These are phyloP conservation scores for Argyra leucocephala DNA, from an alignment of 2,888 invertebrate genomes.

Conservation along the genomic window DNA sequence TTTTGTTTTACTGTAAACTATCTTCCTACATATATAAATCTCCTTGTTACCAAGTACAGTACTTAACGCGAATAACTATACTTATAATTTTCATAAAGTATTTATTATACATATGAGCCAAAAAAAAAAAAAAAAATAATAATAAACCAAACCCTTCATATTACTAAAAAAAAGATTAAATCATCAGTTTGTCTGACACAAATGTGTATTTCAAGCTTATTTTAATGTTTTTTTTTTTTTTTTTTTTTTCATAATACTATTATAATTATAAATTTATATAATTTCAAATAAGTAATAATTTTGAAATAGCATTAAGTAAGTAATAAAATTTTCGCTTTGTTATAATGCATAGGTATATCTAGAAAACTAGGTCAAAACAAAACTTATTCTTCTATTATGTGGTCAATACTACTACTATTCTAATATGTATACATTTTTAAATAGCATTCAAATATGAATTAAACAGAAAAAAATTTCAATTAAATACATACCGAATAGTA, in stretches of 20 bases:
- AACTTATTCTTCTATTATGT: not conserved
- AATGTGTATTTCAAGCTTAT: not conserved
- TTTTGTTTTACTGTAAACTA: not conserved
- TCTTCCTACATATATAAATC: not conserved
- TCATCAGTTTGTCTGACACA: not conserved
- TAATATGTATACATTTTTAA: too few species aligned
- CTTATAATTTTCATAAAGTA: not conserved
- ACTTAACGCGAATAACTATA: not conserved
- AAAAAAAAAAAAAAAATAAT: not conserved
- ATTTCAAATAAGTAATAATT: too few species aligned
- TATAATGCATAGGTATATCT: not conserved
- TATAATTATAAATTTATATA: not conserved
- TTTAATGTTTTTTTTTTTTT: not conserved
- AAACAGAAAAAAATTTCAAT: too few species aligned
- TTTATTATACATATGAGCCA: not conserved
- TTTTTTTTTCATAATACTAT: not conserved
- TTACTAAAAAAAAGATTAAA: constrained; percentile 1
- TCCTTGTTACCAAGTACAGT: not conserved
- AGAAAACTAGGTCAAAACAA: not conserved
- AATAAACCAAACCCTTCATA: not conserved
- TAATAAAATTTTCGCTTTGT: too few species aligned
- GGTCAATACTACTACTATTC: not conserved
- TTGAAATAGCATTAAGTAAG: too few species aligned
- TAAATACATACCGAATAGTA: too few species aligned
- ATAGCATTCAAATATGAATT: too few species aligned